Base-by-base conservation (phyloP, 2,113 vertebrate genomes). In the Natator depressus region DNA sequence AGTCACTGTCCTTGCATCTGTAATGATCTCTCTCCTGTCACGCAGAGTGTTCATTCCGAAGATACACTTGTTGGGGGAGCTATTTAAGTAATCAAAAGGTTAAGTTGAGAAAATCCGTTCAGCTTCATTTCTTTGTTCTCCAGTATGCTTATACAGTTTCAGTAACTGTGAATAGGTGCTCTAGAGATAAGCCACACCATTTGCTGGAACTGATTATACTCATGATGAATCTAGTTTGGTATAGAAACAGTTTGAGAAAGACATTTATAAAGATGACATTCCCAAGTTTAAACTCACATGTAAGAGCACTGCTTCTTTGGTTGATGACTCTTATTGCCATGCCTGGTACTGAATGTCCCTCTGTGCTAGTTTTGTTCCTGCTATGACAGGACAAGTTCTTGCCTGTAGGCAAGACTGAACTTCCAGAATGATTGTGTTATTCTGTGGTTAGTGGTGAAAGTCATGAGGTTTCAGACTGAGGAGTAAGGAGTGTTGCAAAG, bases 341-440 rank as follows among this genome's bases (percentile, higher is more conserved):
- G 57, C 31, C 85, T 95, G 85, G 89, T 59, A 83, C 69, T 16
- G 82, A 91, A 93, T 80, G 78, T 96, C 95, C 93, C 93, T 95
- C 87, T 96, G 82, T 96, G 94, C 54, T 87, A 72, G 57, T 96
- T 95, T 91, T 51, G 25, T 93, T 97, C 91, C 89, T 86, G 78
- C 84, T 96, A 82, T 51, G 82, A 88, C 0, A 3, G 90, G 91
- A 89, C 92, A 97, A 94, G 88, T 93, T 97, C 88, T 94, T 93
- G 92, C 95, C 96, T 95, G 88, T 53, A 94, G 96, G 93, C 17
- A 0, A 96, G 91, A 92, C 89, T 95, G 87, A 96, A 95, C 88
- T 95, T 98, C 94, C 84, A 87, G 85, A 90, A 95, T 78, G 90
- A 92, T 95, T 69, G 29, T 97, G 89, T 94, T 96, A 89, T 89